Evolutionary conservation across 2,888 invertebrate genomes (phyloP).

Genomic region (Schizaphis graminum): DNA sequence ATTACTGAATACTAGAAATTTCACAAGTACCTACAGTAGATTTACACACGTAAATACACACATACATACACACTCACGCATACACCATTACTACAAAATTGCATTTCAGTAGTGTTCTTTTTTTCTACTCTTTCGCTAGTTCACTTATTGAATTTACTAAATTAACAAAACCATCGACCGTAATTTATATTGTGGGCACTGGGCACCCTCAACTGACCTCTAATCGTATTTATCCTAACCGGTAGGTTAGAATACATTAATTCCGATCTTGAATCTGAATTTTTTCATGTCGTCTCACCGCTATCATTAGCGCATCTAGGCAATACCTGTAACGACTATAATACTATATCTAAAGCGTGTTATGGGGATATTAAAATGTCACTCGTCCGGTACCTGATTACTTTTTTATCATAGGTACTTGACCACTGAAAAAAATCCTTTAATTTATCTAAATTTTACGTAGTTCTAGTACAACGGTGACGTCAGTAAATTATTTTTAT

Average conservation of each 20-base stretch:
- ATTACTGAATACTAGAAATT: not conserved
- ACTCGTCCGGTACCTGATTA: not conserved
- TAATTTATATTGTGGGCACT: conserved; percentile 39
- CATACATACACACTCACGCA: not conserved
- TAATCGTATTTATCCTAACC: conserved; percentile 45
- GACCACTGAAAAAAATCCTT: not conserved
- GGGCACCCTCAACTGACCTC: not conserved
- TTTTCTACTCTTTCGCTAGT: not conserved
- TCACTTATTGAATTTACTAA: conserved; percentile 40
- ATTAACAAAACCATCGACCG: conserved; percentile 29
- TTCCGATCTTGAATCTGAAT: conserved; percentile 35
- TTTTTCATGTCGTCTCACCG: not conserved
- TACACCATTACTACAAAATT: conserved; percentile 26
- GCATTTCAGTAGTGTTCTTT: not conserved
- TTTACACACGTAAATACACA: not conserved
- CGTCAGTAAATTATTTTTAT: not conserved
- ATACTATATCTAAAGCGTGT: not conserved
- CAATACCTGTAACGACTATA: no score
- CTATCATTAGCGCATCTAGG: no score
- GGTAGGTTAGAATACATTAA: conserved; percentile 55
- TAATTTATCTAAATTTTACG: not conserved
- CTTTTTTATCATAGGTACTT: not conserved
- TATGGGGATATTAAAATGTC: not conserved
- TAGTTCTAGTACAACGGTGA: not conserved
- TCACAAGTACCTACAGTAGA: not conserved